A percentile compares a stretch with the other conserved stretches of the same genome.
Evolutionary conservation across 2,888 invertebrate species (phyloP).

Genomic region (Axea sp.): DNA sequence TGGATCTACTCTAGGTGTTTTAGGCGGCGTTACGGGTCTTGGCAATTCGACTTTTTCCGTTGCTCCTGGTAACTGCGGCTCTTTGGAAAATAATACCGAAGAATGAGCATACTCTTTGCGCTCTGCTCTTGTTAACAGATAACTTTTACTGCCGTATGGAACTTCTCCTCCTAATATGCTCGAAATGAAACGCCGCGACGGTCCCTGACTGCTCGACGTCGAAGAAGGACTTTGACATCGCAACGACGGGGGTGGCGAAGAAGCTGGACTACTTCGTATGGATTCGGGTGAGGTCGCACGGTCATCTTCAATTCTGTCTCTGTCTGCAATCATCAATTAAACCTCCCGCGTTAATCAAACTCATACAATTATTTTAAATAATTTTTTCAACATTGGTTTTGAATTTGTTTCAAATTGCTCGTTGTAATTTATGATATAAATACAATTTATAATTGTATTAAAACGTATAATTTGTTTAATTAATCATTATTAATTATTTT

Average conservation of each 20-base stretch:
- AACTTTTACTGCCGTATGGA: slow-evolving; percentile 89
- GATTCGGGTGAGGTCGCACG: slow-evolving; percentile 77
- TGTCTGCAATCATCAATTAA: slow-evolving; percentile 71
- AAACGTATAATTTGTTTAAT: no score
- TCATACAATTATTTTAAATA: not conserved
- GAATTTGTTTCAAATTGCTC: no score
- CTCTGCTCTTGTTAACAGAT: slow-evolving; percentile 90
- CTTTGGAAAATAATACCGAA: slow-evolving; percentile 80
- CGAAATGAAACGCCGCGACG: slow-evolving; percentile 86
- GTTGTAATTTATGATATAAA: no score
- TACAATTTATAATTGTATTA: no score
- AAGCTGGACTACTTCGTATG: slow-evolving; percentile 73
- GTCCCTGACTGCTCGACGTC: slow-evolving; percentile 69
- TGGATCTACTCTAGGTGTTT: slow-evolving; percentile 82
- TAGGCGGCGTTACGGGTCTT: slow-evolving; percentile 82
- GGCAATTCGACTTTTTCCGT: slow-evolving; percentile 75
- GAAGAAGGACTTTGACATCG: slow-evolving; percentile 65
- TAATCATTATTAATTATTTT: no score
- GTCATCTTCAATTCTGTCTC: slow-evolving; percentile 78
- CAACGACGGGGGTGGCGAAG: slow-evolving; percentile 71
- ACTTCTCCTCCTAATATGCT: slow-evolving; percentile 90
- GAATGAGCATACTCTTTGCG: slow-evolving; percentile 85
- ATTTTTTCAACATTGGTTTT: no score
- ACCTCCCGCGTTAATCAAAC: not conserved
- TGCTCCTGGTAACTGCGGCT: slow-evolving; percentile 83